Evolutionary conservation across 53 echinoderm and acorn worm species (phyloP).

Genomic region (Henricia sp.): DNA sequence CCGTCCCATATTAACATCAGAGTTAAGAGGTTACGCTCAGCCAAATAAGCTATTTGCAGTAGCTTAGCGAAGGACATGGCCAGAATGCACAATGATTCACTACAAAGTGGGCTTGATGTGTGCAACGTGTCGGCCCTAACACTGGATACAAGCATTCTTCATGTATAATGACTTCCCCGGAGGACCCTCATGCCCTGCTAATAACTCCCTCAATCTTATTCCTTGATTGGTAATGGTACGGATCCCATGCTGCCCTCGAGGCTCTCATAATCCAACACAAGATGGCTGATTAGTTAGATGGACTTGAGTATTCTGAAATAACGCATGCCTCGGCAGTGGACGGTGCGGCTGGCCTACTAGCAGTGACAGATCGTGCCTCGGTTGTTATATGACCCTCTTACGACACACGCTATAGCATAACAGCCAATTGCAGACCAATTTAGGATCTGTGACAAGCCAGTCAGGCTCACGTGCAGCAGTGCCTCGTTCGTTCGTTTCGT

Average conservation of each 20-base stretch:
- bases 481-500: not conserved
- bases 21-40: no score
- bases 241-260: slow-evolving; percentile 24
- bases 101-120: not conserved
- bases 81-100: slow-evolving; percentile 28
- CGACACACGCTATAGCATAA: slow-evolving; percentile 52
- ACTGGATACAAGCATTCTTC: slow-evolving; percentile 20
- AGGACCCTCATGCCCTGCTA: slow-evolving; percentile 43
- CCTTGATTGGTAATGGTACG: slow-evolving; percentile 62
- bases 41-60: no score
- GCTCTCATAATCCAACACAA: slow-evolving; percentile 36
- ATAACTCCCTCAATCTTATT: slow-evolving; percentile 56
- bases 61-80: slow-evolving; percentile 18
- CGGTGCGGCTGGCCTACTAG: not conserved
- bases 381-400: slow-evolving; percentile 62
- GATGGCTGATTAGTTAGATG: slow-evolving; percentile 57
- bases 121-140: slow-evolving; percentile 3
- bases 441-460: slow-evolving; percentile 42
- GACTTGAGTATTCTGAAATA: slow-evolving; percentile 58
- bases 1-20: no score
- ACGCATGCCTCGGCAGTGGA: slow-evolving; percentile 29
- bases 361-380: slow-evolving; percentile 61
- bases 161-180: slow-evolving; percentile 50
- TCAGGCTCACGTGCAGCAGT: not conserved
- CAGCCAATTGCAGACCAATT: slow-evolving; percentile 47